phyloP scores from a whole-genome alignment of 2,113 vertebrate species.

The Amblyopsis rosae region DNA sequence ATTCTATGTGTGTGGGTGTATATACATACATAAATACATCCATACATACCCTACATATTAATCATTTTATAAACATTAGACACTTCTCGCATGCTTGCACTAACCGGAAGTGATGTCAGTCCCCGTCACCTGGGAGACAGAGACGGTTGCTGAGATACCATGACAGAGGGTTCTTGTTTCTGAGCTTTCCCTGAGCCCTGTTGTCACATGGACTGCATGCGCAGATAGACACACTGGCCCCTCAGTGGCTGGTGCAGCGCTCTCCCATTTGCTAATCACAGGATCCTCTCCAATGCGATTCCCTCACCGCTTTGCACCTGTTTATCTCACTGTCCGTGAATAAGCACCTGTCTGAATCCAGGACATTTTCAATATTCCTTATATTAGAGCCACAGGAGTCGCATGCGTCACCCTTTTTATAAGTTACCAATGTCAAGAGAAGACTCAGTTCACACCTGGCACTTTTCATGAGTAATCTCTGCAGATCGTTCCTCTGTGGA shows the following conservation, averaged over 20 bases:
- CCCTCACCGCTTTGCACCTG: conserved; percentile 35
- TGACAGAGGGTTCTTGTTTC: conserved; percentile 80
- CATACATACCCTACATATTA: too few relatives aligned
- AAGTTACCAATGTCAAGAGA: too few relatives aligned
- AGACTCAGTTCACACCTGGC: too few relatives aligned
- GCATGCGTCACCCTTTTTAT: neutral
- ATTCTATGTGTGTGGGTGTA: too few relatives aligned
- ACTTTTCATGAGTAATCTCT: too few relatives aligned
- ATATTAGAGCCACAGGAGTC: conserved; percentile 27
- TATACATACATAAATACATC: too few relatives aligned
- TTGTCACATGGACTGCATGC: conserved; percentile 58
- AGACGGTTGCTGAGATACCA: conserved; percentile 80
- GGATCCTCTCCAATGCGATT: conserved; percentile 37
- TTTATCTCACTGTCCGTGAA: conserved; percentile 6
- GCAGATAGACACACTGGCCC: conserved; percentile 68
- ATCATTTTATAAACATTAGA: neutral
- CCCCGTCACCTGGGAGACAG: conserved; percentile 78
- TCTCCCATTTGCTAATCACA: conserved; percentile 61
- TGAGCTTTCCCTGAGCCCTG: conserved; percentile 55
- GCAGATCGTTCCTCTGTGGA: too few relatives aligned
- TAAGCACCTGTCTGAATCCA: conserved; percentile 38
- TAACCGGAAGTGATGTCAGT: conserved; percentile 80
- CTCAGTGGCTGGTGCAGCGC: conserved; percentile 63
- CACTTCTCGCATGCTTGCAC: conserved; percentile 50
- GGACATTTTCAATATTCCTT: conserved; percentile 37